Evolutionary conservation across 30 jellyfish, hydroid and myxozoan genomes (phyloP), one percentile per base, ranked within the genome.

Genomic region (Cassiopea xamachana): DNA sequence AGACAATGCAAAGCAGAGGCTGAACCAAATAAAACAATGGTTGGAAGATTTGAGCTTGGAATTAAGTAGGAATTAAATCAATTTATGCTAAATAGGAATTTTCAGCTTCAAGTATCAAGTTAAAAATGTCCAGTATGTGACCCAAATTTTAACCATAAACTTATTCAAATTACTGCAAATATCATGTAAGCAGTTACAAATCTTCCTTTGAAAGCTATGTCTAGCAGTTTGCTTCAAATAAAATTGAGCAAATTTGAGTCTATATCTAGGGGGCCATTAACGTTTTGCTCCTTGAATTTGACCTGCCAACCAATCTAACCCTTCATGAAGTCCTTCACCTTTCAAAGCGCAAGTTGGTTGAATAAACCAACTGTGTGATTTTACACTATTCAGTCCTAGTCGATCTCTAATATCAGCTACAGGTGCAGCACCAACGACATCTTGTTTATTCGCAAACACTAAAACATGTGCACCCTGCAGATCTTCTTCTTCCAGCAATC

Each of bases 391-490:
- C 55, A 95, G 80, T 46, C 98, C 98, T 12, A 95, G 91, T 60
- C 82, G 81, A 51, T 83, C 92, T 75, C 95, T 91, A 8, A 95
- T 92, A 75, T 95, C 99, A 1, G 96, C 90, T 51, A 95, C 99
- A 68, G 92, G 46, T 60, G 94, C 87, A 47, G 99, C 99, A 5
- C 99, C 99, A 45, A 95, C 89, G n/a, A 95, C 99, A 80, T 95
- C 99, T 75, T 95, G 99, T 59, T 95, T 95, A 78, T 95, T 95
- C 39, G 99, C 99, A 92, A 95, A 95, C 78, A 95, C 97, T 3
- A 95, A 82, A 43, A 95, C 98, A 67, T 95, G 98, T 8, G 99
- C 98, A 13, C 94, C 94, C 55, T 77, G 87, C 16, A 95, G 87
- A 75, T 95, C 99, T 79, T 95, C 99, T 75, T 95, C 99, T 73